A percentile compares a stretch with the other conserved stretches of the same genome.
Evolutionary conservation across 2,888 invertebrate species (phyloP).

Genomic region (Drosophila ustulata): DNA sequence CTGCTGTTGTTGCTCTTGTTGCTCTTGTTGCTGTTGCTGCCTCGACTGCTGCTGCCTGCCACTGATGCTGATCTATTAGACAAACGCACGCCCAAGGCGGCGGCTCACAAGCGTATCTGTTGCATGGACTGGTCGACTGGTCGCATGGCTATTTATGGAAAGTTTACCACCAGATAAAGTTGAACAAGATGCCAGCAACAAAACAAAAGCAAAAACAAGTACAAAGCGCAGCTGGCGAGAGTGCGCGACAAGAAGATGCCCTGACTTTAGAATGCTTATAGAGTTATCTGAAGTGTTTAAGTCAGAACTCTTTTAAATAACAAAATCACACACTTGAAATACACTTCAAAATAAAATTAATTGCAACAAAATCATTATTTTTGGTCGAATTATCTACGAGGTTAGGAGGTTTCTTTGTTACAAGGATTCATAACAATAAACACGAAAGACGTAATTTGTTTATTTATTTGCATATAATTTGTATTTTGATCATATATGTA

Average conservation of each 20-base stretch:
- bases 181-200: conserved; percentile 47
- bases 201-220: conserved; percentile 40
- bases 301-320: too few relatives aligned
- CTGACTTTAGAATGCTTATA: not conserved
- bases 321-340: too few relatives aligned
- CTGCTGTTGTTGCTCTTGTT: conserved; percentile 30
- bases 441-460: too few relatives aligned
- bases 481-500: too few relatives aligned
- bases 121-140: conserved; percentile 20
- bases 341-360: too few relatives aligned
- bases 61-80: conserved; percentile 75
- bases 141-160: conserved; percentile 66
- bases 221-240: not conserved
- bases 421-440: too few relatives aligned
- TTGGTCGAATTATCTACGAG: too few relatives aligned
- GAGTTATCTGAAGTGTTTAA: too few relatives aligned
- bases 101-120: conserved; percentile 43
- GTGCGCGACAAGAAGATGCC: conserved; percentile 1
- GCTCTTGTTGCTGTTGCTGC: conserved; percentile 25
- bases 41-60: conserved; percentile 39
- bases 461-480: too few relatives aligned
- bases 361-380: too few relatives aligned
- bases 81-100: conserved; percentile 74
- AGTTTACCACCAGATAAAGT: conserved; percentile 72
- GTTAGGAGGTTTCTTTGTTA: too few relatives aligned